A percentile compares a stretch with the other conserved stretches of the same genome.
Evolutionary conservation across 2,113 vertebrate species (phyloP).

Genomic region (Gracilinanus agilis): DNA sequence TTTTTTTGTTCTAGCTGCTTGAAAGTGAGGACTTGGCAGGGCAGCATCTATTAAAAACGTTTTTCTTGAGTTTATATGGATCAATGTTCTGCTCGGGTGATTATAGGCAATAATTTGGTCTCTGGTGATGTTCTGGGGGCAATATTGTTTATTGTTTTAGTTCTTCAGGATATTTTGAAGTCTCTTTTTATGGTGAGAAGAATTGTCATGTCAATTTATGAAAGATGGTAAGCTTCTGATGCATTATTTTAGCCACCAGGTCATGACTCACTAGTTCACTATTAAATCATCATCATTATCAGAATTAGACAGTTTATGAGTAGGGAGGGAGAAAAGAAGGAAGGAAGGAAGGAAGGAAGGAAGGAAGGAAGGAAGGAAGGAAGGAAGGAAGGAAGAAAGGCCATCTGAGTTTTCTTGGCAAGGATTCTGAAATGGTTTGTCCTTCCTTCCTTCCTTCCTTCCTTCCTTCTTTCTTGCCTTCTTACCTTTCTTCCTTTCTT

Average conservation of each 20-base stretch:
- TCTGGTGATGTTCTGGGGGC: neutral
- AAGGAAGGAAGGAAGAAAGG: too few species aligned
- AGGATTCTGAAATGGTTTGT: too few species aligned
- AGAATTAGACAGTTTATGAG: neutral
- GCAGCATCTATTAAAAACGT: neutral
- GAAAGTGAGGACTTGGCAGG: neutral
- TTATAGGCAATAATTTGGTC: neutral
- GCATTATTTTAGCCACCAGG: neutral
- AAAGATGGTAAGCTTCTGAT: neutral
- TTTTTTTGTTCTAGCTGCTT: neutral
- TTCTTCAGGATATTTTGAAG: neutral
- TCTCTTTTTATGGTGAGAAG: neutral
- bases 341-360: too few species aligned
- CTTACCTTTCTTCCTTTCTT: too few species aligned
- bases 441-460: neutral
- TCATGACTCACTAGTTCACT: neutral
- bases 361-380: too few species aligned
- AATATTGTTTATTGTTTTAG: neutral
- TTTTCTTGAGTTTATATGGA: neutral
- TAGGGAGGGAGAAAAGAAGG: too few species aligned
- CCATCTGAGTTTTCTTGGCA: too few species aligned
- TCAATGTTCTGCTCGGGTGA: neutral
- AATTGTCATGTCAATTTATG: neutral
- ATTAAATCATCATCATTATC: neutral
- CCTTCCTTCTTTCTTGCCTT: too few species aligned